Evolutionary conservation across 2,797 vertebrate genomes (phyloP), one percentile per base, ranked within the genome.

Genomic region (Xenopus petersii): DNA sequence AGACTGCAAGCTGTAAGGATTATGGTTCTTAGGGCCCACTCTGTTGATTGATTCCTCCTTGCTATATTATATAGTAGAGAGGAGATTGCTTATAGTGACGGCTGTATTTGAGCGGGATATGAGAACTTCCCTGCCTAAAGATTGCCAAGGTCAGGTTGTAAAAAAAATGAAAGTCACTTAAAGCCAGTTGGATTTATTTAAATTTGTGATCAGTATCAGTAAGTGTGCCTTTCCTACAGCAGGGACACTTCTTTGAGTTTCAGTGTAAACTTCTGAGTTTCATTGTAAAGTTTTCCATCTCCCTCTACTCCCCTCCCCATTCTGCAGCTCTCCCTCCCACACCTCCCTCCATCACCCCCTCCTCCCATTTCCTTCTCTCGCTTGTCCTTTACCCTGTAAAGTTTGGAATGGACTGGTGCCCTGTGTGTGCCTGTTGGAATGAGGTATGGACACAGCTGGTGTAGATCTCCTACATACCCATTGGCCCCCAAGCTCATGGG

Each of bases 331-430:
- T 54, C 55, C 48, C 17, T 55, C 21, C 13, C 15, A 16, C 62
- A n/a, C 33, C 12, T 60, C 21, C n/a, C 55, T 56, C 51, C 46
- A 30, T 47, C 47, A 24, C 6, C n/a, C 17, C 4, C 48, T 46
- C 26, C 26, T 30, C 30, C 36, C 48, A 13, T 26, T 10, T 47
- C 8, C 58, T 33, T 1, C 12, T 33, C 12, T 47, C 4, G 33
- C 46, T 51, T 67, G 59, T 42, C 36, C 48, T 75, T 62, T 36
- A 60, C 58, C 33, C 66, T 62, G 48, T 51, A 36, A 63, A 73
- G 64, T 68, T 73, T 68, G 64, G 61, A 33, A 75, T 69, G 67
- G 67, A 70, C 60, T 47, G 33, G 9, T n/a, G 33, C 5, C 10
- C 60, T 30, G 67, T n/a, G 16, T 58, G 51, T 11, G 13, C 12